These are phyloP conservation scores for Carassius auratus DNA, from an alignment of 2,113 vertebrate genomes.

Conservation along the genomic window DNA sequence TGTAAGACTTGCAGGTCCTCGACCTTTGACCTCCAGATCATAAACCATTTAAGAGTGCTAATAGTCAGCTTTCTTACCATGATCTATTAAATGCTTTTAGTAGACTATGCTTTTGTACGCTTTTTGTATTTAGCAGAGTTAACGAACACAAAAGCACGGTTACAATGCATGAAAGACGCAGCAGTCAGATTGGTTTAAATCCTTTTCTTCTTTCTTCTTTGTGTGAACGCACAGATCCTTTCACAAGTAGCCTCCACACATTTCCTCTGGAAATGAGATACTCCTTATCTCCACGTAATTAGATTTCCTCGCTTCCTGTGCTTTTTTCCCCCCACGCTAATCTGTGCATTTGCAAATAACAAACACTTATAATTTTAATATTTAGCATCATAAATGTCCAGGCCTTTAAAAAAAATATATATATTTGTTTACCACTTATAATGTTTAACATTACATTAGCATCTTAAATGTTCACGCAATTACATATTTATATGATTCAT, in stretches of 20 bases:
- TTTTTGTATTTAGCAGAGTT: background rate
- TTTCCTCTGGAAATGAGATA: slow-evolving; percentile 27
- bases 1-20: background rate
- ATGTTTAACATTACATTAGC: background rate
- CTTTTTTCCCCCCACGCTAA: background rate
- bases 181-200: slow-evolving; percentile 1
- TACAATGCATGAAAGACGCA: background rate
- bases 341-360: slow-evolving; percentile 15
- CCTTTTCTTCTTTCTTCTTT: background rate
- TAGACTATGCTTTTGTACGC: background rate
- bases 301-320: slow-evolving; percentile 1
- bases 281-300: slow-evolving; percentile 5
- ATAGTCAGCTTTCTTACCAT: background rate
- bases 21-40: slow-evolving; percentile 17
- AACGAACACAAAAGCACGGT: slow-evolving; percentile 20
- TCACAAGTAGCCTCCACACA: slow-evolving; percentile 16
- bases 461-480: background rate
- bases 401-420: too few relatives aligned
- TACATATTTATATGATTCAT: background rate
- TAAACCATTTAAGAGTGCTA: background rate
- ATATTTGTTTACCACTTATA: background rate
- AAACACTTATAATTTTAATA: background rate
- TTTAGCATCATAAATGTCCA: background rate
- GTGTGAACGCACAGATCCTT: slow-evolving; percentile 20
- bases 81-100: background rate